Evolutionary conservation across 2,797 vertebrate genomes (phyloP).

Genomic region (Pygocentrus nattereri): DNA sequence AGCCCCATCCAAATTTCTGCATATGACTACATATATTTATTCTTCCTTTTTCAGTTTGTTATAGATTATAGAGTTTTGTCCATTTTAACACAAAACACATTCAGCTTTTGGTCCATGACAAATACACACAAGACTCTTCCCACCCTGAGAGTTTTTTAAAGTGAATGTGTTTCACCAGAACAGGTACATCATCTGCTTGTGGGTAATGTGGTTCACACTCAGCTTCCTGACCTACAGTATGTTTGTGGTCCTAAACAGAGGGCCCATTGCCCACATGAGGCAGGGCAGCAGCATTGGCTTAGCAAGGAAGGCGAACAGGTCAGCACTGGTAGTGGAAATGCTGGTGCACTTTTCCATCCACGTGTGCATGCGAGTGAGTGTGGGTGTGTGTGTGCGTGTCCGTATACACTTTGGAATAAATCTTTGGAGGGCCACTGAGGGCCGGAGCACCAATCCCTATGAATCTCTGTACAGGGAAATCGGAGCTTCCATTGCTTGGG

Average conservation of each 20-base stretch:
- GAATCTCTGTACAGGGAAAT: slow-evolving; percentile 57
- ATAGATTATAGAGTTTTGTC: neutral
- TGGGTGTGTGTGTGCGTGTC: slow-evolving; percentile 70
- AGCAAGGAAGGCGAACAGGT: slow-evolving; percentile 15
- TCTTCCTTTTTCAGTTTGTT: neutral
- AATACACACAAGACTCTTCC: slow-evolving; percentile 27
- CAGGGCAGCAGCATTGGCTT: slow-evolving; percentile 54
- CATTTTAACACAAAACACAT: slow-evolving; percentile 8
- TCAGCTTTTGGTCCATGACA: slow-evolving; percentile 24
- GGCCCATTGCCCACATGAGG: slow-evolving; percentile 47
- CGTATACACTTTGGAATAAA: slow-evolving; percentile 70
- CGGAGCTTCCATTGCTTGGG: slow-evolving; percentile 34
- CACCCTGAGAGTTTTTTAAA: slow-evolving; percentile 59
- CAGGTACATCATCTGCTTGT: slow-evolving; percentile 26
- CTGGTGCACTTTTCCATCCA: slow-evolving; percentile 72
- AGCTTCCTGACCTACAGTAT: slow-evolving; percentile 34
- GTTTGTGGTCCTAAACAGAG: slow-evolving; percentile 30
- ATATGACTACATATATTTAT: too few species aligned
- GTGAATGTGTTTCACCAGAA: slow-evolving; percentile 31
- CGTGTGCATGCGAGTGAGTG: slow-evolving; percentile 65
- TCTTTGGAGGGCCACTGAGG: slow-evolving; percentile 51
- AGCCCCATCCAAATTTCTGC: too few species aligned
- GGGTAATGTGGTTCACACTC: neutral
- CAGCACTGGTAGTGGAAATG: slow-evolving; percentile 74
- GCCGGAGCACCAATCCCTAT: slow-evolving; percentile 53